Evolutionary conservation across 2,113 vertebrate genomes (phyloP).

Genomic region (Mirounga angustirostris): DNA sequence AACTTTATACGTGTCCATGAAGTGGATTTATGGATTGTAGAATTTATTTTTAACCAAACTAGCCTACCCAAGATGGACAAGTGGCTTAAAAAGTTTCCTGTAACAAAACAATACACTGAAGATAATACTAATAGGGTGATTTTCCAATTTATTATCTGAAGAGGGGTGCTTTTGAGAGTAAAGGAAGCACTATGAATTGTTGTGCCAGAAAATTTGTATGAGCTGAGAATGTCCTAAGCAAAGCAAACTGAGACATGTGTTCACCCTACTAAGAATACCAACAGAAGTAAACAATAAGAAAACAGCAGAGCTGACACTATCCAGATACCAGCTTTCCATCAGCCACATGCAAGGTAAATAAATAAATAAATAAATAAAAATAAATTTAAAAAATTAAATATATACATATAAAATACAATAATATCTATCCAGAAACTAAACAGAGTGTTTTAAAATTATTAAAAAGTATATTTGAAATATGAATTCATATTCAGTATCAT

Average conservation of each 20-base stretch:
- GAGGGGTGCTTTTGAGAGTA: background rate
- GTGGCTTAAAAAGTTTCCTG: background rate
- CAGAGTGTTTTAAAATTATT: conserved; percentile 1
- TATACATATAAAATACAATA: background rate
- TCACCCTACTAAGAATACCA: background rate
- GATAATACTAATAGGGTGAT: conserved; percentile 3
- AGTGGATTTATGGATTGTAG: background rate
- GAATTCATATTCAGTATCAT: background rate
- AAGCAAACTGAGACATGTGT: background rate
- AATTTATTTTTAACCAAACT: background rate
- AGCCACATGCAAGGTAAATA: background rate
- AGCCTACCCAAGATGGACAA: background rate
- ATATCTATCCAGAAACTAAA: background rate
- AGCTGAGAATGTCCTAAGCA: background rate
- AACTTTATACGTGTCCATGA: background rate
- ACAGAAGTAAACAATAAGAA: background rate
- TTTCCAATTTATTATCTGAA: conserved; percentile 14
- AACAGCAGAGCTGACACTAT: too few relatives aligned
- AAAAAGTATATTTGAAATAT: background rate
- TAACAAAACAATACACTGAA: background rate
- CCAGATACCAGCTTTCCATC: background rate
- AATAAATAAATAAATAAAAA: background rate
- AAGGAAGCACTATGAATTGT: background rate
- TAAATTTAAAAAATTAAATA: background rate
- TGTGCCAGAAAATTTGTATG: background rate